These are phyloP conservation scores for Tricholauxania praeusta DNA, from an alignment of 2,888 invertebrate species.

Conservation along the genomic window DNA sequence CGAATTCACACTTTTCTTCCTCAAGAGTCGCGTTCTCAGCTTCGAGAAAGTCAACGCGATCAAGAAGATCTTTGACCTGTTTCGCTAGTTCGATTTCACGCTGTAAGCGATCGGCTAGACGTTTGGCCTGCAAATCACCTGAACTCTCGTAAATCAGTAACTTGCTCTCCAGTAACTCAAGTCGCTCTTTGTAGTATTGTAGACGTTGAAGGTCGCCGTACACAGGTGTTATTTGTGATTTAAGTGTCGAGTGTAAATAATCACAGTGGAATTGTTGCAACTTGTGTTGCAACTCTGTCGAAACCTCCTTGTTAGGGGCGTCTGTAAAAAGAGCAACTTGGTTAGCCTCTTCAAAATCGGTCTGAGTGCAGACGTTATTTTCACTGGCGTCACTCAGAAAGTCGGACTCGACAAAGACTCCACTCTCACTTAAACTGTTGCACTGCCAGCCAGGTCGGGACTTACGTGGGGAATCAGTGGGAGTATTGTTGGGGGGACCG, in stretches of 20 bases:
- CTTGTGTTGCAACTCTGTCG: conserved; percentile 72
- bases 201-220: conserved; percentile 71
- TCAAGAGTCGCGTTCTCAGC: conserved; percentile 76
- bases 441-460: conserved; percentile 58
- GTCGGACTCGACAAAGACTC: conserved; percentile 78
- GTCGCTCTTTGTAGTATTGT: conserved; percentile 76
- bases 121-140: conserved; percentile 74
- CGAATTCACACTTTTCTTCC: conserved; percentile 80
- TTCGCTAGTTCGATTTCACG: conserved; percentile 72
- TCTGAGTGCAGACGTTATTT: conserved; percentile 63
- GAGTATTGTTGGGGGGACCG: conserved; percentile 60
- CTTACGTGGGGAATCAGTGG: conserved; percentile 64
- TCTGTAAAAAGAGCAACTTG: conserved; percentile 34
- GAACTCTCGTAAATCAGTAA: conserved; percentile 76
- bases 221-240: conserved; percentile 34
- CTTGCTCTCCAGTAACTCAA: conserved; percentile 75
- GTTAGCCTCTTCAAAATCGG: conserved; percentile 70
- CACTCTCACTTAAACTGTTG: conserved; percentile 78
- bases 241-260: conserved; percentile 18
- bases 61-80: conserved; percentile 68
- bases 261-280: conserved; percentile 71
- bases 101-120: conserved; percentile 74
- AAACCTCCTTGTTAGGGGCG: conserved; percentile 68
- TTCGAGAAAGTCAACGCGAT: conserved; percentile 72
- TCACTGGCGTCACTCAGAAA: conserved; percentile 52